Evolutionary conservation across 2,113 vertebrate species (phyloP), one percentile per base, ranked within the genome.

Genomic region (Notarius lentiginosus): DNA sequence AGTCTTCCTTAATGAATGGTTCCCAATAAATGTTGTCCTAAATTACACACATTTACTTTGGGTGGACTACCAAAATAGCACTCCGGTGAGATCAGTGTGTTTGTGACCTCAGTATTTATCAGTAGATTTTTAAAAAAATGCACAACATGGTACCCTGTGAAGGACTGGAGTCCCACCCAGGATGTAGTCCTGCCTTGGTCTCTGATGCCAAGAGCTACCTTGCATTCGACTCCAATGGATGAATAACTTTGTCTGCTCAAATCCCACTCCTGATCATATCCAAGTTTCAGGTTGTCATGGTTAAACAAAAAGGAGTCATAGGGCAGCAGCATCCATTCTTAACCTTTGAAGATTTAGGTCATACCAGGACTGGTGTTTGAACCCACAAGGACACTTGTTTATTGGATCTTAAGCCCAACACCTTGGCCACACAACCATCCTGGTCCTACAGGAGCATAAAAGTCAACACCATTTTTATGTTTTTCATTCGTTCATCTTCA

Each of bases 1-100:
- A 86, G 75, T 27, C 41, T 63, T 65, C 41, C 49, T 58, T 83
- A 83, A 53, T 68, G 24, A 68, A 53, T 55, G 61, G 61, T 68
- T 68, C 63, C 24, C 49, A 83, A 20, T 56, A 79, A 79, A 27
- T 56, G 76, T 18, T 56, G 76, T 20, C 76, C 76, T 77, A 77
- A 77, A 77, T 77, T 77, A 55, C 49, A 51, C 73, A 53, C 49
- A 51, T 22, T 41, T n/a, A 24, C 20, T 27, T 53, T 17, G 6
- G 14, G 49, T 77, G 27, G 49, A 55, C 49, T 27, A 27, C 75
- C 6, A 77, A 77, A 77, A 77, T 77, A 77, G 75, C 51, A 7
- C 53, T 79, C 53, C 53, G 10, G 51, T 79, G 76, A 79, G n/a
- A 79, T 58, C 34, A 56, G 27, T 30, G 51, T 55, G 53, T 79